These are phyloP conservation scores for Parasteatoda tepidariorum DNA, from an alignment of 1,140 invertebrate species.

Conservation along the genomic window DNA sequence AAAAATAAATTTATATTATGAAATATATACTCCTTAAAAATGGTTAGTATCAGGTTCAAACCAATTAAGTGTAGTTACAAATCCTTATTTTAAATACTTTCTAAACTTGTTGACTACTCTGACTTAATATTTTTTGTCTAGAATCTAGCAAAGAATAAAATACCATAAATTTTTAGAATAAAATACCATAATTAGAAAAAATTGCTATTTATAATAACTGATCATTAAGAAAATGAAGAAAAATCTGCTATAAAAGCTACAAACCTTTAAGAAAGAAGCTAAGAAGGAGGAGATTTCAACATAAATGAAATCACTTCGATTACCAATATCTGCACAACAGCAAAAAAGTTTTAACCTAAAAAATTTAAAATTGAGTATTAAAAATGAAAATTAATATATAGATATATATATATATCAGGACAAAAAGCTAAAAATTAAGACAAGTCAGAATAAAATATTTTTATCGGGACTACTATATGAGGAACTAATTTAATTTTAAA, in stretches of 20 bases:
- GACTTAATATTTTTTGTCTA: too few relatives aligned
- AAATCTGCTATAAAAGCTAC: neutral
- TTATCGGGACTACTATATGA: neutral
- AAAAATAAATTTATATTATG: too few relatives aligned
- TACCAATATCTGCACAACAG: conserved; percentile 42
- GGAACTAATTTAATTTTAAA: neutral
- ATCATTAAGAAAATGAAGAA: too few relatives aligned
- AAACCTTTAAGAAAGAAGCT: conserved; percentile 49
- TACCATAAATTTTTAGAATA: too few relatives aligned
- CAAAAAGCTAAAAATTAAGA: neutral
- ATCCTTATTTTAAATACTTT: too few relatives aligned
- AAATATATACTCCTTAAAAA: too few relatives aligned
- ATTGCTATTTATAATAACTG: too few relatives aligned
- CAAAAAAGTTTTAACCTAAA: conserved; percentile 49
- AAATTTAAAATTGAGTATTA: neutral
- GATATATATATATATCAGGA: neutral
- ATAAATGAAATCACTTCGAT: conserved; percentile 42
- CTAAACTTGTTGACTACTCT: too few relatives aligned
- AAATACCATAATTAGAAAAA: too few relatives aligned
- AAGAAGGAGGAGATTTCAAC: conserved; percentile 49
- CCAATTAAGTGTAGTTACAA: too few relatives aligned
- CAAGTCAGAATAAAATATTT: neutral
- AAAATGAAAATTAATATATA: neutral
- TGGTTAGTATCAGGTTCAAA: too few relatives aligned
- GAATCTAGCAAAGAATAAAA: too few relatives aligned